Percentiles rank a stretch among this genome's conserved stretches.
These are phyloP conservation scores for Pasiphila rectangulata DNA, from an alignment of 2,888 invertebrate genomes.

Conservation along the genomic window DNA sequence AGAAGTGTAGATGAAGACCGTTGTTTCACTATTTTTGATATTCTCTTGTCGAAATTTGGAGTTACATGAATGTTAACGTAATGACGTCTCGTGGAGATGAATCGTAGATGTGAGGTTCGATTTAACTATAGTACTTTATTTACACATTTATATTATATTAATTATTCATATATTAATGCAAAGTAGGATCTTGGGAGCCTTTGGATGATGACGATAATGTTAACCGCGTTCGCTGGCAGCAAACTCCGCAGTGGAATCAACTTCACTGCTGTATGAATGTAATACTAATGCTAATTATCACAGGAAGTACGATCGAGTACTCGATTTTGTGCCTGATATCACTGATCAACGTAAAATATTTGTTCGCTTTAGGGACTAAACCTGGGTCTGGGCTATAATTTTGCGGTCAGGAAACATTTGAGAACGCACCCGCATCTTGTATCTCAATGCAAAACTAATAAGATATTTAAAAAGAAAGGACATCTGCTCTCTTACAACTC, in stretches of 20 bases:
- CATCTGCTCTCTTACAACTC: background rate
- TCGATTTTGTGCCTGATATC: too few species aligned
- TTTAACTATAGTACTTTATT: slow-evolving; percentile 77
- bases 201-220: slow-evolving; percentile 59
- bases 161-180: slow-evolving; percentile 69
- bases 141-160: slow-evolving; percentile 65
- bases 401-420: too few species aligned
- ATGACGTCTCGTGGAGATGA: slow-evolving; percentile 57
- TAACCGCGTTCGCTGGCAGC: slow-evolving; percentile 60
- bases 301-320: too few species aligned
- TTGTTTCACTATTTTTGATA: slow-evolving; percentile 81
- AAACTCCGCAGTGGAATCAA: slow-evolving; percentile 18
- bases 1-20: slow-evolving; percentile 67
- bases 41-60: slow-evolving; percentile 80
- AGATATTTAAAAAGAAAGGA: background rate
- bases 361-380: too few species aligned
- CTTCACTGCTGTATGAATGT: too few species aligned
- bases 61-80: slow-evolving; percentile 65
- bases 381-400: too few species aligned
- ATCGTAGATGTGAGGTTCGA: slow-evolving; percentile 65
- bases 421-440: background rate
- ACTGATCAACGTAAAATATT: too few species aligned
- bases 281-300: too few species aligned
- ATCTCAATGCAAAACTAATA: background rate
- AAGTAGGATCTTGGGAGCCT: slow-evolving; percentile 71